A percentile compares a stretch with the other conserved stretches of the same genome.
These are phyloP conservation scores for Lagria hirta DNA, from an alignment of 2,888 invertebrate species.

Conservation along the genomic window DNA sequence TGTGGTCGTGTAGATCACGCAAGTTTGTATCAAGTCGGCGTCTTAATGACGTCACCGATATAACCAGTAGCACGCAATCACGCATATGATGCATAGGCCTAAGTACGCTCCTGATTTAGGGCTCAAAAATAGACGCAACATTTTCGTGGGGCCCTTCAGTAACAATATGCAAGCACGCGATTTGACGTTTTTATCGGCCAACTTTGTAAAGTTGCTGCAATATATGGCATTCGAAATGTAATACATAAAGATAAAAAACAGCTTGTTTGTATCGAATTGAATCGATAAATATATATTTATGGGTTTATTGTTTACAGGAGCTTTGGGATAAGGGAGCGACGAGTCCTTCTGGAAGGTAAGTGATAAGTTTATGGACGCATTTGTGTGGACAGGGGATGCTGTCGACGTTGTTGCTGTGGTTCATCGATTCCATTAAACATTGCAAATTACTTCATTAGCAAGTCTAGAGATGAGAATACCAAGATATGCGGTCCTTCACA, in stretches of 20 bases:
- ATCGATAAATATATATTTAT: constrained; percentile 14
- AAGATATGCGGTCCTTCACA: constrained; percentile 11
- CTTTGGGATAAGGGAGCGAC: constrained; percentile 8
- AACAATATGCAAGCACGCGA: constrained; percentile 28
- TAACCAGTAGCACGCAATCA: constrained; percentile 22
- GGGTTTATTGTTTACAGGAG: constrained; percentile 20
- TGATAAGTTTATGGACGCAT: constrained; percentile 13
- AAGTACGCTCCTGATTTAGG: constrained; percentile 8
- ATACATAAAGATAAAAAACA: constrained; percentile 1
- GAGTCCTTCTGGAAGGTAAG: constrained; percentile 12
- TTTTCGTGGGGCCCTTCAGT: constrained; percentile 22
- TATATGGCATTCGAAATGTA: constrained; percentile 22
- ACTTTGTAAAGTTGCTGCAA: constrained; percentile 24
- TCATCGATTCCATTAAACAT: constrained; percentile 18
- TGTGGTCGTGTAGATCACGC: constrained; percentile 25
- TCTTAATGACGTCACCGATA: constrained; percentile 26
- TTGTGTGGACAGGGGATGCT: background rate
- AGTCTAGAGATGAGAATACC: constrained; percentile 14
- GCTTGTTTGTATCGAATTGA: background rate
- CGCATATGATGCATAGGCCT: constrained; percentile 16
- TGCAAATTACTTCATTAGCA: constrained; percentile 27
- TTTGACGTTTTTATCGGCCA: constrained; percentile 27
- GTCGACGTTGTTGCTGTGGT: constrained; percentile 10
- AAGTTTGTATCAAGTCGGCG: constrained; percentile 23
- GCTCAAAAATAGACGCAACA: constrained; percentile 8